Conservation (phyloP, 2,888 invertebrate species). For the Pammene aurita region DNA sequence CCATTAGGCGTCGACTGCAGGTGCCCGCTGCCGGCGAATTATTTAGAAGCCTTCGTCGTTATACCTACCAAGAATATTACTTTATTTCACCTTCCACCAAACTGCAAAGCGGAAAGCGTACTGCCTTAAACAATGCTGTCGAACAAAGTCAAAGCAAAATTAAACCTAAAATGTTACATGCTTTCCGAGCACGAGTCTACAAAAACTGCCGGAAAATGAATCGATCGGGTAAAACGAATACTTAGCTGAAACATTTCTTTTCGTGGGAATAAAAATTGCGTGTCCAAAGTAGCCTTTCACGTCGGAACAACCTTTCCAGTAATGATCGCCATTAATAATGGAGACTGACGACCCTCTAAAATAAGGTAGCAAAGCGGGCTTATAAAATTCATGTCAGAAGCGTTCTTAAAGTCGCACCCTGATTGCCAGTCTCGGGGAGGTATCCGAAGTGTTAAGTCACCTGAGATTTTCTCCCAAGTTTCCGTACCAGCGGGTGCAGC, state of each 20-base stretch:
- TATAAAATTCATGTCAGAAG: slow-evolving; percentile 41
- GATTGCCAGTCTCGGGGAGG: slow-evolving; percentile 39
- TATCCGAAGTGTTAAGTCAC: slow-evolving; percentile 52
- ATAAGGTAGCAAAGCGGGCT: slow-evolving; percentile 39
- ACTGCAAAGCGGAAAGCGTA: slow-evolving; percentile 13
- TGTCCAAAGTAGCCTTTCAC: slow-evolving; percentile 32
- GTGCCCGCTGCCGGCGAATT: slow-evolving; percentile 63
- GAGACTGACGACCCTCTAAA: slow-evolving; percentile 41
- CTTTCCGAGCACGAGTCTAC: slow-evolving; percentile 5
- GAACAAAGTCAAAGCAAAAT: slow-evolving; percentile 22
- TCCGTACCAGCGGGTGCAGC: slow-evolving; percentile 47
- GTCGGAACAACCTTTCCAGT: slow-evolving; percentile 38
- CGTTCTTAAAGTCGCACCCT: slow-evolving; percentile 37
- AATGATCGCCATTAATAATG: slow-evolving; percentile 42
- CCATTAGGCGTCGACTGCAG: slow-evolving; percentile 72
- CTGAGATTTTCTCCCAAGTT: slow-evolving; percentile 57
- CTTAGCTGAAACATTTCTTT: slow-evolving; percentile 11
- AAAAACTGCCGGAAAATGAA: slow-evolving; percentile 3
- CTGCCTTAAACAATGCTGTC: slow-evolving; percentile 21
- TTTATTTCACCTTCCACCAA: slow-evolving; percentile 33
- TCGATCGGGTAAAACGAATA: slow-evolving; percentile 9
- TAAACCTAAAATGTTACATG: slow-evolving; percentile 15
- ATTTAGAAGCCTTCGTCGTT: slow-evolving; percentile 52
- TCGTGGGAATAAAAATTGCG: slow-evolving; percentile 33
- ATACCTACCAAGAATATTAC: slow-evolving; percentile 22